Conservation (phyloP, 1,140 invertebrate species). For the Bilobella aurantiaca region DNA sequence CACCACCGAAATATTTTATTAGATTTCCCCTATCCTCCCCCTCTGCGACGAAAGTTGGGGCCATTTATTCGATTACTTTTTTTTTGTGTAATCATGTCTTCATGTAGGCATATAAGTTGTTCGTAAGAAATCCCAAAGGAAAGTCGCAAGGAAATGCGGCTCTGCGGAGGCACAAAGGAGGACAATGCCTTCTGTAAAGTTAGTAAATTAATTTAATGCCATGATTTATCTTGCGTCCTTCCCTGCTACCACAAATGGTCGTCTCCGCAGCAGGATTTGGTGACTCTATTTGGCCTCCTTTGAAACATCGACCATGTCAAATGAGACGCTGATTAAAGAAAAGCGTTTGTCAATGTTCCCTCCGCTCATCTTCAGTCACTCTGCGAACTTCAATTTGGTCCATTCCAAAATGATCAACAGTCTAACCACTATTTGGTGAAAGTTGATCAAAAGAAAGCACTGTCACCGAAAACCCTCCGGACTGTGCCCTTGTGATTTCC, state of each 20-base stretch:
- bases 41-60: neutral
- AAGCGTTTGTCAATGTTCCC: neutral
- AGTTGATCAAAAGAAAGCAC: no score
- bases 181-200: neutral
- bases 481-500: no score
- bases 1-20: neutral
- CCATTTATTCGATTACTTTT: neutral
- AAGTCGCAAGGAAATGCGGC: neutral
- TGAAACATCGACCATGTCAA: no score
- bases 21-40: neutral
- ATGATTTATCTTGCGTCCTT: neutral
- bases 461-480: no score
- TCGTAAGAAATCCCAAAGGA: neutral
- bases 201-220: constrained; percentile 1
- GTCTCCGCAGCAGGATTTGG: neutral
- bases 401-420: no score
- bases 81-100: no score
- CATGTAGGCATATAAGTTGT: no score
- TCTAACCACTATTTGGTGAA: no score
- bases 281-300: neutral
- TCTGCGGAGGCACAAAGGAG: neutral
- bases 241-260: neutral
- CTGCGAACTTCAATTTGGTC: no score
- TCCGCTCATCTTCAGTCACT: no score
- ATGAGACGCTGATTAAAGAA: neutral